phyloP scores from a whole-genome alignment of 2,888 invertebrate species.

The Chydorus sphaericus region DNA sequence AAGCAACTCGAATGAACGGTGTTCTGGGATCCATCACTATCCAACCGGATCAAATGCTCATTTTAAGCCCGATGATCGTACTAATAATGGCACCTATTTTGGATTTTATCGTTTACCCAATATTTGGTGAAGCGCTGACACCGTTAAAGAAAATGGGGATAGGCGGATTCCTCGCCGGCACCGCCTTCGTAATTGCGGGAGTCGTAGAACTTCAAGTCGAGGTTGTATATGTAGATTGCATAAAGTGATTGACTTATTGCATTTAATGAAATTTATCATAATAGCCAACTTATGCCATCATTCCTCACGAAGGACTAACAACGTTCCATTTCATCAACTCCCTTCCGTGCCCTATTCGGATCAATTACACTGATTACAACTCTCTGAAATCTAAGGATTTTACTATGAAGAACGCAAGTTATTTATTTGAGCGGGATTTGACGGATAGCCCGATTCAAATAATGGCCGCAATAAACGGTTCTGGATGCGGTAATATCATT shows the following conservation, averaged over 20 bases:
- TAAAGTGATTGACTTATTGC: neutral
- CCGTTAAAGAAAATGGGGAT: slow-evolving; percentile 74
- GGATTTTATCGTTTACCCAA: slow-evolving; percentile 63
- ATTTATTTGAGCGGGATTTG: neutral
- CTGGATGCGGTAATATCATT: neutral
- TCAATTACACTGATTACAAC: slow-evolving; percentile 18
- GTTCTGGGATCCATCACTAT: slow-evolving; percentile 51
- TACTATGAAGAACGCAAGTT: neutral
- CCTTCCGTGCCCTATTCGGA: slow-evolving; percentile 39
- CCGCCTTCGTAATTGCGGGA: slow-evolving; percentile 73
- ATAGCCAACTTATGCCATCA: slow-evolving; percentile 31
- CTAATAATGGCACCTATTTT: slow-evolving; percentile 72
- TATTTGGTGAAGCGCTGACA: slow-evolving; percentile 49
- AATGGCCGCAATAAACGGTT: neutral
- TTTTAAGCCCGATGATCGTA: slow-evolving; percentile 74
- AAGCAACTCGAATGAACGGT: slow-evolving; percentile 77
- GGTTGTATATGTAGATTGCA: slow-evolving; percentile 31
- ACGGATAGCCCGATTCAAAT: neutral
- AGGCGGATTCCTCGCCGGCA: slow-evolving; percentile 71
- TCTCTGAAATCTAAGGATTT: neutral
- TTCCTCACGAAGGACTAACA: slow-evolving; percentile 30
- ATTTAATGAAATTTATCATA: neutral
- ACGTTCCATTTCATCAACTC: slow-evolving; percentile 48
- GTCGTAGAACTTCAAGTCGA: slow-evolving; percentile 61
- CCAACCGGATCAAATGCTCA: slow-evolving; percentile 91